phyloP scores from a whole-genome alignment of 2,888 invertebrate genomes.

The Bhutanitis thaidina region DNA sequence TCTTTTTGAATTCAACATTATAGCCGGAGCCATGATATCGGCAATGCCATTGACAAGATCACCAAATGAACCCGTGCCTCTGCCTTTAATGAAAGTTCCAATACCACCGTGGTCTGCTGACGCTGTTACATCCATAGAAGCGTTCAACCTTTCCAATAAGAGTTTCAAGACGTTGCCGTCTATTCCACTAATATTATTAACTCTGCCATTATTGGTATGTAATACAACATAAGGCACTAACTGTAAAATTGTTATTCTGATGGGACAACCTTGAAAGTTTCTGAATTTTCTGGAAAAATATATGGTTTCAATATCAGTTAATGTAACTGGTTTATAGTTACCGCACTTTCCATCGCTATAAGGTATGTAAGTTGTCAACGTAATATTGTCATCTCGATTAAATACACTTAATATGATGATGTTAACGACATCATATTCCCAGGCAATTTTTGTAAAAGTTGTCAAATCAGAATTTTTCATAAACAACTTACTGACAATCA shows the following conservation, averaged over 20 bases:
- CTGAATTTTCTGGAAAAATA: slow-evolving; percentile 45
- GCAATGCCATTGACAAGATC: slow-evolving; percentile 37
- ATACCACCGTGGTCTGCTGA: slow-evolving; percentile 26
- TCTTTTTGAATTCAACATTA: slow-evolving; percentile 32
- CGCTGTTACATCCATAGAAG: slow-evolving; percentile 34
- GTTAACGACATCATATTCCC: slow-evolving; percentile 45
- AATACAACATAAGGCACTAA: slow-evolving; percentile 34
- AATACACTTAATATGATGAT: slow-evolving; percentile 38
- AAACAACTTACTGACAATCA: slow-evolving; percentile 33
- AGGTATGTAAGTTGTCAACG: slow-evolving; percentile 45
- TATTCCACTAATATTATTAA: slow-evolving; percentile 36
- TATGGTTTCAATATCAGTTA: slow-evolving; percentile 25
- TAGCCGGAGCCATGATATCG: slow-evolving; percentile 43
- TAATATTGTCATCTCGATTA: slow-evolving; percentile 24
- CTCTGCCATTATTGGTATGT: slow-evolving; percentile 29
- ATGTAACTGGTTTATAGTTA: slow-evolving; percentile 34
- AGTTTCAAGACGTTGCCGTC: slow-evolving; percentile 38
- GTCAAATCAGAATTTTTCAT: slow-evolving; percentile 23
- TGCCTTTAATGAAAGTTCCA: slow-evolving; percentile 35
- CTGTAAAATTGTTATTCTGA: slow-evolving; percentile 34
- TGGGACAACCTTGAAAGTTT: slow-evolving; percentile 49
- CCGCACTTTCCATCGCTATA: slow-evolving; percentile 39
- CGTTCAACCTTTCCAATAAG: slow-evolving; percentile 39
- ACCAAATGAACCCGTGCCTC: slow-evolving; percentile 32
- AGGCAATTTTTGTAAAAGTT: slow-evolving; percentile 37